phyloP scores from a whole-genome alignment of 2,888 invertebrate species.

The Pristionchus entomophagus region DNA sequence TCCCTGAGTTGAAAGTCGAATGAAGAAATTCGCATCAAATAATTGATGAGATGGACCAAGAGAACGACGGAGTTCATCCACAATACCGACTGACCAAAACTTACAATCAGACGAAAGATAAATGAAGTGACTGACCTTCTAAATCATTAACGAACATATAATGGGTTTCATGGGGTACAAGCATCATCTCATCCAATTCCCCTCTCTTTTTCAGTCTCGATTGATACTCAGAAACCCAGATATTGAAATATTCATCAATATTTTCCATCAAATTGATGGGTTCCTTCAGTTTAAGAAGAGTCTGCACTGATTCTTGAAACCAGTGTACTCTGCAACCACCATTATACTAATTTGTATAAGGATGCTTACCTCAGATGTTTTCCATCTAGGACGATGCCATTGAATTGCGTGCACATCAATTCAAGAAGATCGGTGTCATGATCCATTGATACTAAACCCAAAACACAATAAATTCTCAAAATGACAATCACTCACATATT shows the following conservation, averaged over 20 bases:
- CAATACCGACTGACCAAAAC: background rate
- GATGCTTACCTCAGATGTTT: conserved; percentile 82
- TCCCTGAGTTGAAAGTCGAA: conserved; percentile 18
- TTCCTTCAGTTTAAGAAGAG: background rate
- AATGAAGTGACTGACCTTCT: background rate
- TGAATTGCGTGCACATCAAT: conserved; percentile 86
- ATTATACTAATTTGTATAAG: background rate
- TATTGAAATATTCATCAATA: background rate
- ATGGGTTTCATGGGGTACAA: background rate
- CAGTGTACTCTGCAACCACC: conserved; percentile 8
- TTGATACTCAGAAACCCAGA: conserved; percentile 15
- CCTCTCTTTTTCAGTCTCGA: conserved; percentile 7
- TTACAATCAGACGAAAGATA: background rate
- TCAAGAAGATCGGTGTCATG: conserved; percentile 76
- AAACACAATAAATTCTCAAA: background rate
- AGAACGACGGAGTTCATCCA: conserved; percentile 31
- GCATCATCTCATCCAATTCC: conserved; percentile 39
- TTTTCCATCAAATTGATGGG: background rate
- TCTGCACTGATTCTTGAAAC: conserved; percentile 23
- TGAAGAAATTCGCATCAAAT: conserved; percentile 35
- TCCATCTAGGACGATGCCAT: conserved; percentile 89
- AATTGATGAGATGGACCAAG: background rate
- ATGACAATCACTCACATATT: conserved; percentile 52
- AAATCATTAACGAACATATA: background rate
- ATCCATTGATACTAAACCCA: background rate